Conservation (phyloP, 2,797 vertebrate genomes). For the Bovichtus variegatus region DNA sequence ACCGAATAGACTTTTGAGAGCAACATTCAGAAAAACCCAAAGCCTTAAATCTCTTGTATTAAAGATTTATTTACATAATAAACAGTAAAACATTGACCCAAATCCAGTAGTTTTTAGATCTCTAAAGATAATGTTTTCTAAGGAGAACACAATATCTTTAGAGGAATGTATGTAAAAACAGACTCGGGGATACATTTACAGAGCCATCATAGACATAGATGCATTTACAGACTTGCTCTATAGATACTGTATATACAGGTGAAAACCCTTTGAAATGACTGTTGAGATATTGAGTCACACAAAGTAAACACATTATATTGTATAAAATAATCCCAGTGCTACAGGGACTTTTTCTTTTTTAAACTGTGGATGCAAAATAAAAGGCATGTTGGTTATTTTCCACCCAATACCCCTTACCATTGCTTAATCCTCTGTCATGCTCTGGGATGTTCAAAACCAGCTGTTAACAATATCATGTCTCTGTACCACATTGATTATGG, state of each 20-base stretch:
- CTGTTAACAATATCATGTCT: conserved; percentile 15
- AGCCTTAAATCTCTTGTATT: conserved; percentile 29
- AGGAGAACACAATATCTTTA: conserved; percentile 21
- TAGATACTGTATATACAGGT: conserved; percentile 19
- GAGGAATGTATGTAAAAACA: conserved; percentile 58
- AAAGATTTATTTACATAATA: conserved; percentile 73
- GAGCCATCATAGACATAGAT: conserved; percentile 16
- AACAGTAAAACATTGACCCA: conserved; percentile 33
- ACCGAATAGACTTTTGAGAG: neutral
- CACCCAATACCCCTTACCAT: neutral
- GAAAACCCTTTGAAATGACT: conserved; percentile 8
- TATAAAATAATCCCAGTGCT: conserved; percentile 22
- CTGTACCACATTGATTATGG: neutral
- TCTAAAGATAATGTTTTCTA: conserved; percentile 24
- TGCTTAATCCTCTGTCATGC: neutral
- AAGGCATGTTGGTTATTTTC: conserved; percentile 15
- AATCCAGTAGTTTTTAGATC: conserved; percentile 25
- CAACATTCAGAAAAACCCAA: neutral
- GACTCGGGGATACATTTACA: conserved; percentile 49
- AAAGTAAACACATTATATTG: conserved; percentile 13
- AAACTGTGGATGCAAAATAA: conserved; percentile 11
- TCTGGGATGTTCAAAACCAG: neutral
- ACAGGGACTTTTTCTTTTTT: neutral
- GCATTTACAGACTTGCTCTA: conserved; percentile 48
- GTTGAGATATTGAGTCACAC: conserved; percentile 8